Base-by-base conservation (phyloP, 2,797 vertebrate species). In the Telmatherina bonti region DNA sequence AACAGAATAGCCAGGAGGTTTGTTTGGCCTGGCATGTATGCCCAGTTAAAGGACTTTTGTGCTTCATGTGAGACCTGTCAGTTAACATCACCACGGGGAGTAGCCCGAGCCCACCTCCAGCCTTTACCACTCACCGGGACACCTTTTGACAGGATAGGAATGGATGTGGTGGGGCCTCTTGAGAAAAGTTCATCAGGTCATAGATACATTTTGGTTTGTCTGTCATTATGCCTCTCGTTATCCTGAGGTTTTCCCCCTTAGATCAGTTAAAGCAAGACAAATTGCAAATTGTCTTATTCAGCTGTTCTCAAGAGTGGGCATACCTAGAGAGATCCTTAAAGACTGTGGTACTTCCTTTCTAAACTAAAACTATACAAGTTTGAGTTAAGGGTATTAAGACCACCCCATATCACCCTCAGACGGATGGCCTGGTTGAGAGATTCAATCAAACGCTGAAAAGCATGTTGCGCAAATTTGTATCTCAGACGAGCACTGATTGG, bases 11-110 rank as follows among this genome's bases (percentile, higher is more conserved):
- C 5, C 2, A 22, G 24, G 1, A 13, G 16, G 33, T 61, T 61
- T 61, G 38, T 45, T 30, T 61, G 59, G 59, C 41, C 59, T 30
- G 59, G 41, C 4, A 61, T 61, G 59, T 61, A 30, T 6, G n/a
- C 18, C 18, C 59, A 61, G 7, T 11, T 61, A 10, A 29, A 29
- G 20, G 4, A 61, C 8, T 45, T 61, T 45, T 61, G 26, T 35
- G 31, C n/a, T 29, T 20, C 59, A 20, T 61, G 58, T 61, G 26
- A 29, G 2, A 29, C 3, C 3, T 60, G 58, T 26, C 58, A 43
- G 55, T 15, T 58, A 11, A 38, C 56, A 38, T 58, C 56, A 58
- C 35, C 56, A 13, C 22, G 6, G 22, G 43, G 60, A 10, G 29
- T 49, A 4, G 20, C 9, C 20, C 27, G 20, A n/a, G 60, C 60